These are phyloP conservation scores for Anguilla marmorata DNA, from an alignment of 2,797 vertebrate species.

Conservation along the genomic window DNA sequence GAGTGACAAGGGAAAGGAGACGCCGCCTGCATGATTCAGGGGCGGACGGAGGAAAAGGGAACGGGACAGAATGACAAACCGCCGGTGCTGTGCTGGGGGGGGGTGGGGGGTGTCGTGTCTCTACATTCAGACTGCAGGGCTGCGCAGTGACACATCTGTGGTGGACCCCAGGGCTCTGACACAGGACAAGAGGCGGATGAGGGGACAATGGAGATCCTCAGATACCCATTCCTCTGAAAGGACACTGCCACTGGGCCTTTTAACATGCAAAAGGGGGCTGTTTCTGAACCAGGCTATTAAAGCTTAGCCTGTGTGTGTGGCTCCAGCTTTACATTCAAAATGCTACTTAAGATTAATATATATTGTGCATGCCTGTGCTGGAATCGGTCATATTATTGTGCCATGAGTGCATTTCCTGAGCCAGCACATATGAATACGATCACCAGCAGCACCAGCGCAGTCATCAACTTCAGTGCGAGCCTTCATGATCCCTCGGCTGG, in stretches of 20 bases:
- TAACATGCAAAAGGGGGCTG: background rate
- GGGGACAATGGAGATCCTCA: background rate
- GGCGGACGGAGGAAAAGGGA: background rate
- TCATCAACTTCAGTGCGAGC: background rate
- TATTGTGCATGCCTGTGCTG: background rate
- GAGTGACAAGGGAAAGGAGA: background rate
- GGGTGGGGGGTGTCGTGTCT: background rate
- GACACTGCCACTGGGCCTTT: background rate
- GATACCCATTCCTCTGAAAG: background rate
- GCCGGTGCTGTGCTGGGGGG: background rate
- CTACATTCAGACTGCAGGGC: background rate
- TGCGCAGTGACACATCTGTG: background rate
- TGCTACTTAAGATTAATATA: too few species aligned
- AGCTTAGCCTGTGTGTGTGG: background rate
- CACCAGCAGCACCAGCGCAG: background rate
- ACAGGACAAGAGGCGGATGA: background rate
- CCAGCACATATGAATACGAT: background rate
- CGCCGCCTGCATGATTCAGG: background rate
- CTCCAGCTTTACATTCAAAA: background rate
- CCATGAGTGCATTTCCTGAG: background rate
- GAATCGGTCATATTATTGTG: background rate
- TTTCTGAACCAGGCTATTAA: background rate
- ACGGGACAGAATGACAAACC: background rate
- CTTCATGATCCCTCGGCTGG: background rate
- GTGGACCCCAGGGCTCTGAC: background rate